Evolutionary conservation across 2,888 invertebrate species (phyloP), one percentile per base, ranked within the genome.

Genomic region (Polydrusus tereticollis): DNA sequence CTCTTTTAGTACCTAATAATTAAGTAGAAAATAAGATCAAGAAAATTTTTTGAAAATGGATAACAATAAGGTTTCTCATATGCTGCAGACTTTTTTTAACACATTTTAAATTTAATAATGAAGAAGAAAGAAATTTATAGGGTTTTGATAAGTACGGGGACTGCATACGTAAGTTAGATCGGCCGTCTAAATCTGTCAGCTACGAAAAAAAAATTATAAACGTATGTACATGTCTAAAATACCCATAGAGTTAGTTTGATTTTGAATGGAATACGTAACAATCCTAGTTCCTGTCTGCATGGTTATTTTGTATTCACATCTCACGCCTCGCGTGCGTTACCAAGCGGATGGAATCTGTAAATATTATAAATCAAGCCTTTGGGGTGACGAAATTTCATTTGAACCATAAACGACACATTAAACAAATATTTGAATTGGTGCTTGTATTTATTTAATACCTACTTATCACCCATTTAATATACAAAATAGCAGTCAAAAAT

Each of bases 211-310:
- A 72, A 67, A 72, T 72, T 57, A 67, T 67, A 67, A 66, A 57
- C 43, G 57, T 72, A 67, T 72, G 21, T 67, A 67, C 59, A 45
- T 29, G 62, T 16, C 41, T 66, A 47, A 50, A 72, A 59, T 45
- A 55, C 62, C 33, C 62, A 66, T 60, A 62, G 12, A 55, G 58
- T 47, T 52, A 57, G 43, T 29, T 64, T 43, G 69, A 73, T 73
- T 73, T 73, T 68, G 69, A 59, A 69, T 60, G 43, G 73, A 73
- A 73, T 73, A 73, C 69, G 60, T 73, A 73, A 73, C 70, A 73
- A 62, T 73, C 62, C 66, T 65, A 62, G 69, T 73, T 73, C 73
- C 73, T 73, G 73, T 69, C 73, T 73, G n/a, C n/a, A n/a, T n/a
- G 43, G 55, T 59, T 70, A 70, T 43, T 73, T 73, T 65, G 69